Base-by-base conservation (phyloP, 2,888 invertebrate species). In the Hydroisotoma schaefferi region DNA sequence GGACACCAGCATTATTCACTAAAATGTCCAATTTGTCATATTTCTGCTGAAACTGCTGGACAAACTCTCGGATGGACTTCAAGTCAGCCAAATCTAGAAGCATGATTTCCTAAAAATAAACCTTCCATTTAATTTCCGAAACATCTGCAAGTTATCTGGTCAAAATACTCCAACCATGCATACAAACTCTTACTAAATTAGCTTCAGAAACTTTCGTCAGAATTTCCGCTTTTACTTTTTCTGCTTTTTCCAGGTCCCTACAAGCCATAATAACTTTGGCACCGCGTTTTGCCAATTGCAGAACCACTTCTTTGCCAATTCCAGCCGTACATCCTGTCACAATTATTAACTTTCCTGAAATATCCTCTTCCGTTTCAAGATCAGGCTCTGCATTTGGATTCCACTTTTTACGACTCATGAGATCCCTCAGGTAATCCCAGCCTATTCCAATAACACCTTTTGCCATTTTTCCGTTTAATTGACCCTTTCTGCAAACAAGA, bases 1-100 rank as follows among this genome's bases (percentile, higher is more conserved):
- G 48, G 6, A 78, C 70, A 1, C 78, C 79, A 15, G 77, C 78
- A 72, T 79, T 78, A 66, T 76, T 76, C 8, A 78, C 70, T 2
- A 78, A 70, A 22, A 77, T 73, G 67, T 78, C 74, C n/a, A 78
- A 48, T 1, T 70, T 62, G 4, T 61, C 44, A 59, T 74, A 73
- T 47, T 72, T 72, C 10, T 61, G 70, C 60, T 66, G 69, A 23
- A 80, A 73, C 6, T 76, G 73, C 2, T 67, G 58, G 26, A 76
- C 77, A 73, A 79, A 80, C 10, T 71, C 68, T 22, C 75, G 59
- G 1, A 80, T 73, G n/a, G 78, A 78, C 2, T 67, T 64, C 6
- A 78, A 65, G 20, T 77, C 76, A 1, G 75, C 74, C 6, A 80
- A 71, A 68, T 80, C 78, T 25, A 79, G 69, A 38, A 74, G 65